phyloP scores from a whole-genome alignment of 37 sponge, comb jelly and placozoan genomes.

The Agelas oroides region DNA sequence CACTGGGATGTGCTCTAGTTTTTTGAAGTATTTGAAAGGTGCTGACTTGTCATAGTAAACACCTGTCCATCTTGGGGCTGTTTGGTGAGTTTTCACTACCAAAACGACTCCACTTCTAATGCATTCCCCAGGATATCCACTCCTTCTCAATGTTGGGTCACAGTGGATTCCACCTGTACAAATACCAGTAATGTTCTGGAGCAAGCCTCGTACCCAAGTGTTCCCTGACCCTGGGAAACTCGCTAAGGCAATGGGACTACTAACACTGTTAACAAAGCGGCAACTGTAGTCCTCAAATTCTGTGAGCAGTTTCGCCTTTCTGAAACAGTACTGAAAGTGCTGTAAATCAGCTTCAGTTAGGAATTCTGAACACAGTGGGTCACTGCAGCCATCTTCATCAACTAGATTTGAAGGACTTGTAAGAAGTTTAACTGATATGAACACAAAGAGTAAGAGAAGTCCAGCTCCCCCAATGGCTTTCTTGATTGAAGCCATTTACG shows the following conservation, averaged over 20 bases:
- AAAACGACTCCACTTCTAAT: slow-evolving; percentile 50
- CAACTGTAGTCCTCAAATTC: slow-evolving; percentile 5
- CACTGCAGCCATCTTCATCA: not conserved
- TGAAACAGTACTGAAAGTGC: slow-evolving; percentile 23
- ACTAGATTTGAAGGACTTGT: too few relatives aligned
- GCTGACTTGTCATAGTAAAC: slow-evolving; percentile 6
- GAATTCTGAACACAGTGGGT: slow-evolving; percentile 15
- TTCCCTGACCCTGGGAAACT: slow-evolving; percentile 68
- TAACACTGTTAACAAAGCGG: slow-evolving; percentile 39
- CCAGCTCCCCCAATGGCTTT: too few relatives aligned
- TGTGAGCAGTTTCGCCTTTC: not conserved
- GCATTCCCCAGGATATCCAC: slow-evolving; percentile 51
- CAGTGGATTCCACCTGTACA: slow-evolving; percentile 70
- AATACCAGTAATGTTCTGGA: slow-evolving; percentile 64
- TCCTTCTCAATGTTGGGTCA: slow-evolving; percentile 19
- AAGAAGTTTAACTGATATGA: too few relatives aligned
- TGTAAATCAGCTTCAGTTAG: slow-evolving; percentile 2
- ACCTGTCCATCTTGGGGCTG: slow-evolving; percentile 47
- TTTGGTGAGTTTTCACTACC: slow-evolving; percentile 63
- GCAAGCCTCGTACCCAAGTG: slow-evolving; percentile 65
- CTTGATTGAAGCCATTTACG: too few relatives aligned
- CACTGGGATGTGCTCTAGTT: slow-evolving; percentile 20
- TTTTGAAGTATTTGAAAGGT: slow-evolving; percentile 29
- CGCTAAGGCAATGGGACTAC: slow-evolving; percentile 52
- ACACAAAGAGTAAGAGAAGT: too few relatives aligned